Percentiles rank a stretch among this genome's conserved stretches.
These are phyloP conservation scores for Furnarius figulus DNA, from an alignment of 2,113 vertebrate genomes.

Conservation along the genomic window DNA sequence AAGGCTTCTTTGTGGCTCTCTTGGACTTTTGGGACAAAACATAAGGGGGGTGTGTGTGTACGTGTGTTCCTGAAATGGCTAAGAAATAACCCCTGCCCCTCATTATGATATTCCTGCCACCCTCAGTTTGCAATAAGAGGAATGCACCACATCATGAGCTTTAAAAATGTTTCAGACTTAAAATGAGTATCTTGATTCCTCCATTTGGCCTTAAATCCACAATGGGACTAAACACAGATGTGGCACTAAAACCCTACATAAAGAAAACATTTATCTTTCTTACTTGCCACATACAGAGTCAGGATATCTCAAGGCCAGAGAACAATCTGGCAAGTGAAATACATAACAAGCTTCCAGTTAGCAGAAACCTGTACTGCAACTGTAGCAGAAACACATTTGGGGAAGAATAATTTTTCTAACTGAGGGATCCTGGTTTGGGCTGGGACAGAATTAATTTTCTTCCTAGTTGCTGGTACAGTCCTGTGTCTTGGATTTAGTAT, in stretches of 20 bases:
- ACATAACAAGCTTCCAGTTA: neutral
- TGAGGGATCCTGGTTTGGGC: neutral
- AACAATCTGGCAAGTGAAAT: neutral
- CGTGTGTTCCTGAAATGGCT: neutral
- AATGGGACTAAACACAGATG: neutral
- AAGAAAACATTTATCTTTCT: neutral
- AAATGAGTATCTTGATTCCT: neutral
- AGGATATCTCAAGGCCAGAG: neutral
- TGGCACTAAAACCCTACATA: neutral
- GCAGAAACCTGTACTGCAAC: neutral
- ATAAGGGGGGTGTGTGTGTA: rapidly evolving
- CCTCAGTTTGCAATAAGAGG: neutral
- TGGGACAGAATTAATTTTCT: neutral
- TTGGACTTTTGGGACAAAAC: neutral
- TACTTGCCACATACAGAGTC: neutral
- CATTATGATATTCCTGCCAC: rapidly evolving
- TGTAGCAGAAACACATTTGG: neutral
- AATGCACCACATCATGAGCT: neutral
- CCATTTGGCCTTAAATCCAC: neutral
- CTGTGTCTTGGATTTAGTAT: neutral
- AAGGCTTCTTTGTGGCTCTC: neutral
- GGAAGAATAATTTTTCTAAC: neutral
- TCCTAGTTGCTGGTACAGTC: no score
- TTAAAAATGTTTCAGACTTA: neutral
- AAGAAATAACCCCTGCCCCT: neutral